Conservation (phyloP, 2,797 vertebrate species). For the Anabacerthia variegaticeps region DNA sequence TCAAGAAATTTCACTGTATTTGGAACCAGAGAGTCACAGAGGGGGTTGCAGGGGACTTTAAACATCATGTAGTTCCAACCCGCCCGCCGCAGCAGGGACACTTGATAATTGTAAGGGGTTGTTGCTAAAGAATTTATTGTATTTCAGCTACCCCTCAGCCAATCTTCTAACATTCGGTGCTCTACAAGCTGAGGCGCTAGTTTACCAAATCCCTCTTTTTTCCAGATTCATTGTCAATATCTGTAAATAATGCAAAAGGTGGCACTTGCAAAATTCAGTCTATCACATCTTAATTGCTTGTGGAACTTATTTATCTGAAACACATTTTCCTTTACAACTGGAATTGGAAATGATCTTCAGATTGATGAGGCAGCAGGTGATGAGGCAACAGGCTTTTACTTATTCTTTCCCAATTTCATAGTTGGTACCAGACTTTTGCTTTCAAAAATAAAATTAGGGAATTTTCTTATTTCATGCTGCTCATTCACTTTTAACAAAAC, state of each 20-base stretch:
- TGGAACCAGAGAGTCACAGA: neutral
- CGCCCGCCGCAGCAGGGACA: too few species aligned
- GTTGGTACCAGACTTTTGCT: neutral
- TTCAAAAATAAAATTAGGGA: neutral
- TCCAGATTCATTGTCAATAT: neutral
- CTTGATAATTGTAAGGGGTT: neutral
- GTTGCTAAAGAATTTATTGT: neutral
- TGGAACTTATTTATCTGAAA: neutral
- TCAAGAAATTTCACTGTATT: neutral
- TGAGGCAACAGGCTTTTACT: neutral
- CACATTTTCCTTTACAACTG: neutral
- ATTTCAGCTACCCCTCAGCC: neutral
- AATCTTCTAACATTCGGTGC: neutral
- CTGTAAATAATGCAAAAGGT: conserved; percentile 1
- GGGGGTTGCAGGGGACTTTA: neutral
- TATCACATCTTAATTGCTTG: neutral
- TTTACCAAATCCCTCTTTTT: neutral
- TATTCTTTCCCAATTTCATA: neutral
- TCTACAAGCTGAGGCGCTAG: neutral
- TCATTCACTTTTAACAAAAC: neutral
- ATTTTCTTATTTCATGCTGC: neutral
- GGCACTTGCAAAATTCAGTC: neutral
- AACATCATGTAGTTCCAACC: rapidly evolving
- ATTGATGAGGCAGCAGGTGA: neutral
- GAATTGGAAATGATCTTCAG: neutral